Evolutionary conservation across 2,113 vertebrate species (phyloP).

Genomic region (Excalfactoria chinensis): DNA sequence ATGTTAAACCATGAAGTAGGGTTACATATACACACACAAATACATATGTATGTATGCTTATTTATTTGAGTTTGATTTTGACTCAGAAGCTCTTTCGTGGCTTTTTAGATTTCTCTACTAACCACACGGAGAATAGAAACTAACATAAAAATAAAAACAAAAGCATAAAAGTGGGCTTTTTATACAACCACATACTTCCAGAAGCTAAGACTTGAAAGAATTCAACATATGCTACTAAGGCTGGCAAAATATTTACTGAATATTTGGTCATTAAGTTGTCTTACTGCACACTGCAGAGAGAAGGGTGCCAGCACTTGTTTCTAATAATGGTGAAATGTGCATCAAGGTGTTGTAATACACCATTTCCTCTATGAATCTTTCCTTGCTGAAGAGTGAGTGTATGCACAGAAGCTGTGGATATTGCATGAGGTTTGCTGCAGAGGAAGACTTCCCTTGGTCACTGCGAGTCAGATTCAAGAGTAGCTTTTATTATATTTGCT

Average conservation of each 20-base stretch:
- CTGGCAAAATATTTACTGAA: neutral
- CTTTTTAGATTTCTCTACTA: neutral
- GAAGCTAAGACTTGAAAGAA: neutral
- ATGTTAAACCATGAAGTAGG: neutral
- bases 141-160: neutral
- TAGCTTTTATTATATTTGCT: neutral
- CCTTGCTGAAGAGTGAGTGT: neutral
- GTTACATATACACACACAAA: neutral
- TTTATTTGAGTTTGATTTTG: neutral
- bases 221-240: neutral
- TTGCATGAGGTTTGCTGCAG: neutral
- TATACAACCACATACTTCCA: neutral
- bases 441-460: neutral
- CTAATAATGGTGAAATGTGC: neutral
- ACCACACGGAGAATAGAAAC: neutral
- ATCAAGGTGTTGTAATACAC: neutral
- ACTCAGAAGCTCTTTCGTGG: neutral
- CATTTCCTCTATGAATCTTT: neutral
- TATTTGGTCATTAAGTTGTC: neutral
- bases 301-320: neutral
- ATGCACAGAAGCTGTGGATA: neutral
- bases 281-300: neutral
- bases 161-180: neutral
- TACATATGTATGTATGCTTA: rapidly evolving
- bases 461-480: neutral